Conservation (phyloP, 2,113 vertebrate genomes). For the Smithornis capensis region DNA sequence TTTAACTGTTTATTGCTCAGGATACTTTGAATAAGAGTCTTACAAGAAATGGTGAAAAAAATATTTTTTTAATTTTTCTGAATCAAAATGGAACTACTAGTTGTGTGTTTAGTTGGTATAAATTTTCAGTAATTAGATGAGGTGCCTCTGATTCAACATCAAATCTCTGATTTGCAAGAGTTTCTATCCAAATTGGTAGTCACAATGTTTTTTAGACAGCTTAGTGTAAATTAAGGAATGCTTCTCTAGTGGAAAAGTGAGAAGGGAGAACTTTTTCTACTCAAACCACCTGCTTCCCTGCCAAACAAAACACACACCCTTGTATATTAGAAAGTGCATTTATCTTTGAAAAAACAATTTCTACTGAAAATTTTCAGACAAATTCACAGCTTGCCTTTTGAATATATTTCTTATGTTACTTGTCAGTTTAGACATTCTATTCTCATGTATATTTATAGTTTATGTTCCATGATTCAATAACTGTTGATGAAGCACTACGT, state of each 20-base stretch:
- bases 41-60: neutral
- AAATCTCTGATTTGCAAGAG: neutral
- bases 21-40: neutral
- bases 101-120: neutral
- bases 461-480: neutral
- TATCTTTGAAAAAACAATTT: neutral
- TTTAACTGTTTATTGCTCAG: neutral
- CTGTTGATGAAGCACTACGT: neutral
- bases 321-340: neutral
- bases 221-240: neutral
- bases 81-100: neutral
- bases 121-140: neutral
- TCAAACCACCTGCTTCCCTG: neutral
- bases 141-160: neutral
- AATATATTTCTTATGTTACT: neutral
- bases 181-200: neutral
- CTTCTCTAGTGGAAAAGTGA: neutral
- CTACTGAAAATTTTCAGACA: neutral
- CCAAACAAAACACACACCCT: neutral
- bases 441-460: neutral
- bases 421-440: neutral
- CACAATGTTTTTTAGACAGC: neutral
- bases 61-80: neutral
- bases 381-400: neutral
- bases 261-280: neutral